phyloP scores from a whole-genome alignment of 2,888 invertebrate species.

The Adelognathus sp. region DNA sequence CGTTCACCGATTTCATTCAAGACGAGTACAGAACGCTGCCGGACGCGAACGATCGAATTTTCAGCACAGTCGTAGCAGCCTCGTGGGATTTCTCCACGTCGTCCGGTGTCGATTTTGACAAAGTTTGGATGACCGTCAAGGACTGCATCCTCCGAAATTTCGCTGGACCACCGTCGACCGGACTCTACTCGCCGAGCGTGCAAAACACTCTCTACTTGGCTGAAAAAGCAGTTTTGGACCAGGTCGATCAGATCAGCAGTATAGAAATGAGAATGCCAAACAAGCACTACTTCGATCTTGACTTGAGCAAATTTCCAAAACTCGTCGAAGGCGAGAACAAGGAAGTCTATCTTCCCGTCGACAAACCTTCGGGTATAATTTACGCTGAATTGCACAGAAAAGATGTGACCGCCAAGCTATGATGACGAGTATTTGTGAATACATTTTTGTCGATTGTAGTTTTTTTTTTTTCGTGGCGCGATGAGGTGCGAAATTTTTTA shows the following conservation, averaged over 20 bases:
- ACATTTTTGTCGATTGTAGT: background rate
- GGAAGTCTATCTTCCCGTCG: slow-evolving; percentile 89
- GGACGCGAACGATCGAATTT: slow-evolving; percentile 89
- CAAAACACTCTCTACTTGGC: slow-evolving; percentile 90
- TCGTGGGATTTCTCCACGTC: slow-evolving; percentile 88
- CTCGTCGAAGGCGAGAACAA: slow-evolving; percentile 85
- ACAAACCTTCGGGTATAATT: slow-evolving; percentile 90
- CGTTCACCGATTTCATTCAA: slow-evolving; percentile 90
- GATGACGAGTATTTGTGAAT: slow-evolving; percentile 63
- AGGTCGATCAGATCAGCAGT: slow-evolving; percentile 86
- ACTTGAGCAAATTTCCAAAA: slow-evolving; percentile 88
- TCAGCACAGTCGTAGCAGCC: slow-evolving; percentile 89
- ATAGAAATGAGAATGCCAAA: slow-evolving; percentile 92
- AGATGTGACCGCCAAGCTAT: slow-evolving; percentile 82
- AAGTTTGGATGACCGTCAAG: slow-evolving; percentile 87
- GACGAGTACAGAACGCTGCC: slow-evolving; percentile 90
- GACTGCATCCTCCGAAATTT: slow-evolving; percentile 89
- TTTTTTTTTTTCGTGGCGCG: background rate
- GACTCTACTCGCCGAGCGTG: slow-evolving; percentile 89
- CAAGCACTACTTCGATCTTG: slow-evolving; percentile 90
- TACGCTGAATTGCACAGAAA: slow-evolving; percentile 87
- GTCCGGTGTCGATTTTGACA: slow-evolving; percentile 86
- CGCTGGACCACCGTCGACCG: slow-evolving; percentile 88
- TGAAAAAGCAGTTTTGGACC: slow-evolving; percentile 86
- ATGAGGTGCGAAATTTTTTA: slow-evolving; percentile 9